phyloP scores from a whole-genome alignment of 1,140 invertebrate genomes.

The Pseudomyrmex sp. region DNA sequence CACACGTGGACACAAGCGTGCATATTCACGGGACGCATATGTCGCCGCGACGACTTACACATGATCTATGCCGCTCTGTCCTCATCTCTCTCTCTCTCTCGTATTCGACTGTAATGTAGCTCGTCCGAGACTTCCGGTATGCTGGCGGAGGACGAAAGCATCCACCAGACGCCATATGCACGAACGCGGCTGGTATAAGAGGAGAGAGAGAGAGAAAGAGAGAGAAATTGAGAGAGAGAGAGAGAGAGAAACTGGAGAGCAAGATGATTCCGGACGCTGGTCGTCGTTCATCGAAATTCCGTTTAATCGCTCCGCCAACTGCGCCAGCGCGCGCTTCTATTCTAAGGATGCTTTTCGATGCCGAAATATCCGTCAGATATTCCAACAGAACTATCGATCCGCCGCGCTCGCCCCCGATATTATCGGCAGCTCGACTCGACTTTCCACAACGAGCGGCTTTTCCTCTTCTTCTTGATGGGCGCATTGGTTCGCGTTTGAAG shows the following conservation, averaged over 20 bases:
- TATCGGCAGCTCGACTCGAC: conserved; percentile 17
- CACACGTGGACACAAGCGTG: neutral
- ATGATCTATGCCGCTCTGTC: neutral
- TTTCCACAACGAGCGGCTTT: neutral
- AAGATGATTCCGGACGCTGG: conserved; percentile 50
- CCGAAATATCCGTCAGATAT: conserved; percentile 36
- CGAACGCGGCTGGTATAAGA: neutral
- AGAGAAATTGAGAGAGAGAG: neutral
- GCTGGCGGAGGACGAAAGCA: conserved; percentile 48
- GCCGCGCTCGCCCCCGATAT: conserved; percentile 8
- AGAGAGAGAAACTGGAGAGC: neutral
- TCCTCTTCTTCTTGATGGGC: conserved; percentile 19
- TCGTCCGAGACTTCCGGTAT: conserved; percentile 49
- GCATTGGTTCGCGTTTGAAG: neutral
- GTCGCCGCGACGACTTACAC: conserved; percentile 21
- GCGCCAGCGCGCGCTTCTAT: conserved; percentile 9
- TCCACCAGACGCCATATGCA: conserved; percentile 41
- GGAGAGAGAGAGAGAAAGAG: neutral
- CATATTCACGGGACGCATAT: too few relatives aligned
- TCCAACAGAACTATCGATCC: conserved; percentile 45
- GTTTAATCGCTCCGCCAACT: conserved; percentile 65
- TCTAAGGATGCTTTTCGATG: conserved; percentile 41
- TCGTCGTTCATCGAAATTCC: conserved; percentile 67
- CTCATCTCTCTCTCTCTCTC: neutral
- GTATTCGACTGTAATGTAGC: conserved; percentile 6